phyloP scores from a whole-genome alignment of 1,140 invertebrate genomes.

The Penaeus chinensis region DNA sequence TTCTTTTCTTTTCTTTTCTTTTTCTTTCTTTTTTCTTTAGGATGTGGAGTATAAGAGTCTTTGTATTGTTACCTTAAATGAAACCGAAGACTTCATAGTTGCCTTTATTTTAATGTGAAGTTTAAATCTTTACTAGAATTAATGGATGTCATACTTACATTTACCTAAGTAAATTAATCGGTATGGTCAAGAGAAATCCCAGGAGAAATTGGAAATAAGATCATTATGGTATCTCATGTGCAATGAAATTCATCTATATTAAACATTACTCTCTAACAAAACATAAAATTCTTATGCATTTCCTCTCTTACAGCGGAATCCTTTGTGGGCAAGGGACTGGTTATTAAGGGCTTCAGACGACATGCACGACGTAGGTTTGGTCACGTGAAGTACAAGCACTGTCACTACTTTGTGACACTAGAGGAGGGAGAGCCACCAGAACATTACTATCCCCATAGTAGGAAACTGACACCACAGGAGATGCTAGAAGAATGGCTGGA shows the following conservation, averaged over 20 bases:
- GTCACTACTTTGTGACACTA: slow-evolving; percentile 88
- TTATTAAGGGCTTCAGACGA: slow-evolving; percentile 84
- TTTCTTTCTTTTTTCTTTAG: too few species aligned
- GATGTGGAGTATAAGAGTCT: too few species aligned
- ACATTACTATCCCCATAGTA: slow-evolving; percentile 76
- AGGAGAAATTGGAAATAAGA: too few species aligned
- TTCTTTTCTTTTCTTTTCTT: too few species aligned
- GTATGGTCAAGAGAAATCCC: too few species aligned
- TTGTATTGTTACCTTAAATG: too few species aligned
- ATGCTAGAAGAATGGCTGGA: slow-evolving; percentile 80
- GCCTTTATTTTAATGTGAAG: too few species aligned
- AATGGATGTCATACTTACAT: too few species aligned
- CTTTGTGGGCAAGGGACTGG: slow-evolving; percentile 79
- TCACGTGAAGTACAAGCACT: slow-evolving; percentile 81
- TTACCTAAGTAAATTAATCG: too few species aligned
- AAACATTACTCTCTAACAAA: slow-evolving; percentile 60
- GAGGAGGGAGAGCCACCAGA: slow-evolving; percentile 95
- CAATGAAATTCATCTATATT: slow-evolving; percentile 62
- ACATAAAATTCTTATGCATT: slow-evolving; percentile 36
- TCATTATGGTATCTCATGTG: slow-evolving; percentile 10
- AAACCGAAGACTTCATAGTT: too few species aligned
- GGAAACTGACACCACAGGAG: slow-evolving; percentile 75
- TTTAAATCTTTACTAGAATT: too few species aligned
- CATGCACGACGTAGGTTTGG: slow-evolving; percentile 81
- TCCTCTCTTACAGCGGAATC: slow-evolving; percentile 82